Evolutionary conservation across 2,113 vertebrate genomes (phyloP).

Genomic region (Monarcha castaneiventris): DNA sequence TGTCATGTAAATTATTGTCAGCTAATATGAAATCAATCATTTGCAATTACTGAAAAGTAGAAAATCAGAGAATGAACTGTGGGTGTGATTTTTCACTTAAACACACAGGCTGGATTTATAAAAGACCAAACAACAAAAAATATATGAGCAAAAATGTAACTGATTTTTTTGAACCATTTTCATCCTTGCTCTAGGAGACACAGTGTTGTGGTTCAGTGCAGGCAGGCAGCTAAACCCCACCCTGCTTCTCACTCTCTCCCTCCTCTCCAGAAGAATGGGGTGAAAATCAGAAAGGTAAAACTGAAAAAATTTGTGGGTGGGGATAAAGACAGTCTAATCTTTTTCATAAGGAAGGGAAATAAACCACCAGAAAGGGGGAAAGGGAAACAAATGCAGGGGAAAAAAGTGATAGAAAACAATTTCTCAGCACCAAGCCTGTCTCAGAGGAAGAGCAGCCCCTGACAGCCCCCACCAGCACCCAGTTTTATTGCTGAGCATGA

Average conservation of each 20-base stretch:
- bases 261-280: not conserved
- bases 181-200: not conserved
- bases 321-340: not conserved
- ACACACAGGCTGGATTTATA: not conserved
- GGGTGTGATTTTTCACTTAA: not conserved
- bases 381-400: not conserved
- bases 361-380: not conserved
- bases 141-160: not conserved
- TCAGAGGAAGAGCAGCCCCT: not conserved
- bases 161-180: not conserved
- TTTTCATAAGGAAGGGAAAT: not conserved
- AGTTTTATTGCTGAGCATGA: not conserved
- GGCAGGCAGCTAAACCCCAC: not conserved
- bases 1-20: not conserved
- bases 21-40: not conserved
- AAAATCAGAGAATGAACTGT: not conserved
- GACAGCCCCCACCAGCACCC: not conserved
- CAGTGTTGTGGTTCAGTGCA: not conserved
- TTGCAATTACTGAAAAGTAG: constrained; percentile 8
- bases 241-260: not conserved
- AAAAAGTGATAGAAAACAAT: not conserved
- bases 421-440: not conserved
- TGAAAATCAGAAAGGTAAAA: not conserved
- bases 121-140: not conserved
- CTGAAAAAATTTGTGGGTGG: not conserved